Evolutionary conservation across 2,113 vertebrate species (phyloP).

Genomic region (Ranitomeya imitator): DNA sequence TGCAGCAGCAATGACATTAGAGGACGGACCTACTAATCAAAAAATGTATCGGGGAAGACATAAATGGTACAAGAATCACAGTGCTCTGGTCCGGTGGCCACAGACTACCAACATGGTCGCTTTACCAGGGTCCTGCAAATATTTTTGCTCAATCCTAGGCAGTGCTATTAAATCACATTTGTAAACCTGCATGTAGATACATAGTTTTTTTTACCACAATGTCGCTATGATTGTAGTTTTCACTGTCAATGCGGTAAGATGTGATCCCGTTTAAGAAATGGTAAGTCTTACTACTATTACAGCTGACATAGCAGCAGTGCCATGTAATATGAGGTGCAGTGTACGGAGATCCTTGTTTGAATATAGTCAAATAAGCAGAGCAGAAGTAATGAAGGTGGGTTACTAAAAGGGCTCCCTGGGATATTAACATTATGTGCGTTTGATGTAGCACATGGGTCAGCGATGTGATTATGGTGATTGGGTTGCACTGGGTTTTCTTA

Average conservation of each 20-base stretch:
- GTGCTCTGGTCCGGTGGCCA: no score
- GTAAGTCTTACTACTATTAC: background rate
- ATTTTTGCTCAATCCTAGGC: no score
- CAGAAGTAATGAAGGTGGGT: background rate
- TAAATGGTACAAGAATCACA: no score
- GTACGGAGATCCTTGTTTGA: background rate
- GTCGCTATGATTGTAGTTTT: background rate
- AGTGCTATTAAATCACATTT: background rate
- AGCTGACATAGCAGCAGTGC: background rate
- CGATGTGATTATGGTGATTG: no score
- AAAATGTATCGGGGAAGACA: no score
- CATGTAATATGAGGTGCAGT: background rate
- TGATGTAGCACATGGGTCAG: background rate
- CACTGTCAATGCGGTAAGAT: background rate
- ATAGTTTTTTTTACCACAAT: background rate
- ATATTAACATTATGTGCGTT: background rate
- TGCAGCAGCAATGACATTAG: no score
- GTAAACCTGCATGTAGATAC: background rate
- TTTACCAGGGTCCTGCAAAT: no score
- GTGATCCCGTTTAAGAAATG: background rate
- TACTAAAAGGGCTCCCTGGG: background rate
- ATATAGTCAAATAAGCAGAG: conserved; percentile 33
- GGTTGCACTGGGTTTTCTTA: background rate
- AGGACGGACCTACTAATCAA: no score
- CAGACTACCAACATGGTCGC: no score